Percentiles rank a stretch among this genome's conserved stretches.
These are phyloP conservation scores for Rhegmatorhina hoffmannsi DNA, from an alignment of 2,113 vertebrate genomes.

Conservation along the genomic window DNA sequence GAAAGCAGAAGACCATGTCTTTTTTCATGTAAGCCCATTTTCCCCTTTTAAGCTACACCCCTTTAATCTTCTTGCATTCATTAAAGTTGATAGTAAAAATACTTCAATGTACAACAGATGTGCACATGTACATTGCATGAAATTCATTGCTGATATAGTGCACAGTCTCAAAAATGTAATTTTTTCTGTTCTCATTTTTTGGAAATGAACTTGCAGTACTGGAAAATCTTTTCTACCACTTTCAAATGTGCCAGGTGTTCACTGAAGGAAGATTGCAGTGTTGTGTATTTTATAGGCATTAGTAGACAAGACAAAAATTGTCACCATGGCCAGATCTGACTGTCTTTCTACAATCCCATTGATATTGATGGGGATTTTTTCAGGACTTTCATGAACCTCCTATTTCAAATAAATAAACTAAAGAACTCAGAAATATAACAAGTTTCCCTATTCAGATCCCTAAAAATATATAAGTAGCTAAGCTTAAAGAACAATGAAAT, in stretches of 20 bases:
- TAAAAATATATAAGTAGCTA: background rate
- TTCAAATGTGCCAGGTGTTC: background rate
- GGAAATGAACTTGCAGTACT: background rate
- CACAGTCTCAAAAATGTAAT: background rate
- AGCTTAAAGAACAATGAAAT: background rate
- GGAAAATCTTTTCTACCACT: background rate
- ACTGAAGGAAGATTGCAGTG: background rate
- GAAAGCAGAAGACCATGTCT: background rate
- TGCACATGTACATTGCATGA: background rate
- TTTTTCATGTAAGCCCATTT: background rate
- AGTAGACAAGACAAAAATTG: background rate
- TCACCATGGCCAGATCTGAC: background rate
- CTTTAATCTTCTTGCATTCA: background rate
- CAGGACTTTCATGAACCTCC: background rate
- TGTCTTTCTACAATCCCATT: background rate
- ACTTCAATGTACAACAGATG: background rate
- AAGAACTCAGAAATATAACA: background rate
- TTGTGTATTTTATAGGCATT: accelerated
- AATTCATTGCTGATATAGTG: background rate
- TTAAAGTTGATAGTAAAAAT: background rate
- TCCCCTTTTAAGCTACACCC: background rate
- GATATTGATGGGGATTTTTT: background rate
- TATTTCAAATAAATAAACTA: background rate
- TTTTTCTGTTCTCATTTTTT: background rate
- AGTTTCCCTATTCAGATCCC: background rate